phyloP scores from a whole-genome alignment of 2,113 vertebrate species.

The Delphinapterus leucas region DNA sequence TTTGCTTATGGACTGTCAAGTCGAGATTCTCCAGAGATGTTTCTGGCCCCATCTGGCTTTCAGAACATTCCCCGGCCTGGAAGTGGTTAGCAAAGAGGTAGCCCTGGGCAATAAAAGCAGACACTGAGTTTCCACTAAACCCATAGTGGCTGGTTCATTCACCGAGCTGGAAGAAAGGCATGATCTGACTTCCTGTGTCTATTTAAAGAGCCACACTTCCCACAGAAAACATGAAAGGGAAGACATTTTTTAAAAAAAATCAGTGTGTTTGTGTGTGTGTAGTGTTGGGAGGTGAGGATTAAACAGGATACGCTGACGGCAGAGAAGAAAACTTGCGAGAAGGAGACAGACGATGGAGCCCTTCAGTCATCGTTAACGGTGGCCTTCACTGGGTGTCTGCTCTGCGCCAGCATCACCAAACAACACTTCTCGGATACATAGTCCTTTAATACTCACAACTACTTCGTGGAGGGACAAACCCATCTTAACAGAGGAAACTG shows the following conservation, averaged over 20 bases:
- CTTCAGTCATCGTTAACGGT: accelerated
- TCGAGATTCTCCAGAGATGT: neutral
- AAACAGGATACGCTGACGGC: neutral
- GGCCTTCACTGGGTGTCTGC: neutral
- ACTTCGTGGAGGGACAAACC: neutral
- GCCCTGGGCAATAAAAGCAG: neutral
- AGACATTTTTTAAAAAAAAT: neutral
- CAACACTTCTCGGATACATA: no score
- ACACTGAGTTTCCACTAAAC: neutral
- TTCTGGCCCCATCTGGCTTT: neutral
- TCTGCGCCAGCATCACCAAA: neutral
- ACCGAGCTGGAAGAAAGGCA: neutral
- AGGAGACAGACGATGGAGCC: neutral
- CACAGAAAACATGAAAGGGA: neutral
- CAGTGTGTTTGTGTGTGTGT: neutral
- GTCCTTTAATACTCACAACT: neutral
- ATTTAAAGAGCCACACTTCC: neutral
- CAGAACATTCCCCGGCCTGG: neutral
- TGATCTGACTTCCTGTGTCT: neutral
- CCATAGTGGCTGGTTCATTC: neutral
- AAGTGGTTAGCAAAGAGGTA: neutral
- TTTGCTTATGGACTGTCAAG: neutral
- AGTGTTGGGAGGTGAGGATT: neutral
- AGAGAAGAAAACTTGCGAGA: neutral
- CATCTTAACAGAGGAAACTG: neutral